Evolutionary conservation across 2,888 invertebrate species (phyloP).

Genomic region (Nomada fucata): DNA sequence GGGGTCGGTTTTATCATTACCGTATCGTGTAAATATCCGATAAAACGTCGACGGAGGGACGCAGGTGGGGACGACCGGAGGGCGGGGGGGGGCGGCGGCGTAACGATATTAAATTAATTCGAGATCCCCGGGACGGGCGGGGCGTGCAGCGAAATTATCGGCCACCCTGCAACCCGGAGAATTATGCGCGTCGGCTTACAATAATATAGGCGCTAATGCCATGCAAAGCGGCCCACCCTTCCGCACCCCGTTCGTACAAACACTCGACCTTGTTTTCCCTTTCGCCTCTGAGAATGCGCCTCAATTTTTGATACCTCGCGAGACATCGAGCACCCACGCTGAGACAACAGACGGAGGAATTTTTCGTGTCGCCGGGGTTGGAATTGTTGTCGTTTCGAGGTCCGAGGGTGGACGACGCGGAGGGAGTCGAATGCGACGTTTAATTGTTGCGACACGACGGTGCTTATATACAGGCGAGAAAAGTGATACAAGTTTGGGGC

Average conservation of each 20-base stretch:
- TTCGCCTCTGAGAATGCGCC: constrained; percentile 45
- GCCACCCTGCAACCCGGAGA: constrained; percentile 56
- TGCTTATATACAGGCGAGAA: too few relatives aligned
- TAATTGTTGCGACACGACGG: constrained; percentile 1
- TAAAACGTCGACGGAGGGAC: neutral
- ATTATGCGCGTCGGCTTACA: constrained; percentile 81
- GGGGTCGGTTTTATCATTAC: constrained; percentile 38
- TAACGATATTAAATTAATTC: constrained; percentile 60
- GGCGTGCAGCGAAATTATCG: constrained; percentile 43
- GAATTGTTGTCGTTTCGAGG: constrained; percentile 2
- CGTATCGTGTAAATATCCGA: constrained; percentile 40
- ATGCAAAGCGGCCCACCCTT: constrained; percentile 74
- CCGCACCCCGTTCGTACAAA: constrained; percentile 34
- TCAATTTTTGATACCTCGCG: constrained; percentile 52
- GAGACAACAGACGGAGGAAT: constrained; percentile 34
- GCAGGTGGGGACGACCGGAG: neutral
- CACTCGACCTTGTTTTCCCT: constrained; percentile 58
- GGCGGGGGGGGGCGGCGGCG: too few relatives aligned
- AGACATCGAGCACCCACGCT: constrained; percentile 17
- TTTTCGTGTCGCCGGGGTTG: neutral
- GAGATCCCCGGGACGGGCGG: constrained; percentile 24
- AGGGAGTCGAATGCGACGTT: neutral
- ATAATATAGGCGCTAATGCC: constrained; percentile 81
- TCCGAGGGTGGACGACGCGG: too few relatives aligned
- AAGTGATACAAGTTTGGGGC: too few relatives aligned